Base-by-base conservation (phyloP, 2,113 vertebrate genomes). In the Glaucidium brasilianum region DNA sequence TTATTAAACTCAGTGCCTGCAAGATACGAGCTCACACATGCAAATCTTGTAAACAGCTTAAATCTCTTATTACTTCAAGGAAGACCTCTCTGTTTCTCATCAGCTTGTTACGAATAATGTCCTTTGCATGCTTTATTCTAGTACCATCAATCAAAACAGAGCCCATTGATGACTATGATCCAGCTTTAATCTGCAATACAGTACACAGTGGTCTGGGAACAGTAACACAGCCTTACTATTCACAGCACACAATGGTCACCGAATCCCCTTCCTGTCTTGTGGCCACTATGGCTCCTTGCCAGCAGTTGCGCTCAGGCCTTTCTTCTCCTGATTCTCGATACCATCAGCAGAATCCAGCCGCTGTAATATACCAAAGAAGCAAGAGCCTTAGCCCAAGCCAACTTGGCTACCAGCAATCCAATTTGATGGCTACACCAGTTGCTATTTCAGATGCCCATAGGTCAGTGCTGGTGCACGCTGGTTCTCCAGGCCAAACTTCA, bases 101-200 rank as follows among this genome's bases (percentile, higher is more conserved):
- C 16, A 27, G 85, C 90, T 68, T 4, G 3, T 96, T 88, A 56
- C 93, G 8, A 94, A 60, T 62, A 77, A 91, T 6, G 16, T 91
- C 81, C 94, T 97, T 93, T 88, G 23, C 96, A 74, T 97, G 91
- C 96, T 98, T 93, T 96, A 41, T 97, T 98, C 94, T 98, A 99
- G 99, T 99, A 97, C 99, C 99, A 22, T 98, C 99, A 96, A 99
- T 99, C 96, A 99, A 99, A 98, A 99, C 99, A 6, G 99, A 99
- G 97, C 99, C 99, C 60, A 87, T 98, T 27, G 99, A 99, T 84
- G 99, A 99, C 90, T 99, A 99, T 49, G 99, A 99, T 95, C 97
- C 98, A 27, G 96, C 98, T 86, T 97, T 98, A 98, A 98, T 99
- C 98, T 98, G 98, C 97, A 99, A 97, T 41, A 97, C 98, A 47